Evolutionary conservation across 2,888 invertebrate species (phyloP).

Genomic region (Hermaeophaga mercurialis): DNA sequence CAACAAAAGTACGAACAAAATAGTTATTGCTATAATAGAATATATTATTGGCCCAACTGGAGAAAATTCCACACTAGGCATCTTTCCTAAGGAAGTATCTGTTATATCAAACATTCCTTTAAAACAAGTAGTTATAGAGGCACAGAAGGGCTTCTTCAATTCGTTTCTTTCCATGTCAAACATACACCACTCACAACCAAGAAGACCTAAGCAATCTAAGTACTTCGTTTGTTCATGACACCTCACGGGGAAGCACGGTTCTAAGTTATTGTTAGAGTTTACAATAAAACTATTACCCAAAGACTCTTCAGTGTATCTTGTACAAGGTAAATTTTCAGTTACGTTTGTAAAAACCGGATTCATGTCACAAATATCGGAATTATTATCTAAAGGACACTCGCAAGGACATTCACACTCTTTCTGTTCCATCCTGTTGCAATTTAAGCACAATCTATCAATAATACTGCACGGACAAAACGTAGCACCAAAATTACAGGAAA

Average conservation of each 20-base stretch:
- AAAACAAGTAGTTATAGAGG: slow-evolving; percentile 80
- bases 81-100: slow-evolving; percentile 81
- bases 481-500: slow-evolving; percentile 79
- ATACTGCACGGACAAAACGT: slow-evolving; percentile 93
- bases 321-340: slow-evolving; percentile 50
- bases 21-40: slow-evolving; percentile 79
- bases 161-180: slow-evolving; percentile 76
- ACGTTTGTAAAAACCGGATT: slow-evolving; percentile 36
- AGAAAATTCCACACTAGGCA: slow-evolving; percentile 64
- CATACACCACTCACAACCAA: slow-evolving; percentile 93
- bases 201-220: slow-evolving; percentile 69
- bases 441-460: slow-evolving; percentile 84
- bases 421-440: slow-evolving; percentile 93
- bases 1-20: slow-evolving; percentile 80
- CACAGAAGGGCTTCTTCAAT: slow-evolving; percentile 76
- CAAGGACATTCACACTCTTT: slow-evolving; percentile 95
- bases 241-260: slow-evolving; percentile 70
- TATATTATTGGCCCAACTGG: slow-evolving; percentile 88
- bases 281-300: slow-evolving; percentile 40
- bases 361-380: slow-evolving; percentile 48
- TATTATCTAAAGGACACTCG: slow-evolving; percentile 70
- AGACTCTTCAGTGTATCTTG: slow-evolving; percentile 43
- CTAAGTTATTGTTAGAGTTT: slow-evolving; percentile 47
- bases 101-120: slow-evolving; percentile 83
- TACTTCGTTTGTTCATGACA: slow-evolving; percentile 71